These are phyloP conservation scores for Gortyna flavago DNA, from an alignment of 2,888 invertebrate genomes.

Conservation along the genomic window DNA sequence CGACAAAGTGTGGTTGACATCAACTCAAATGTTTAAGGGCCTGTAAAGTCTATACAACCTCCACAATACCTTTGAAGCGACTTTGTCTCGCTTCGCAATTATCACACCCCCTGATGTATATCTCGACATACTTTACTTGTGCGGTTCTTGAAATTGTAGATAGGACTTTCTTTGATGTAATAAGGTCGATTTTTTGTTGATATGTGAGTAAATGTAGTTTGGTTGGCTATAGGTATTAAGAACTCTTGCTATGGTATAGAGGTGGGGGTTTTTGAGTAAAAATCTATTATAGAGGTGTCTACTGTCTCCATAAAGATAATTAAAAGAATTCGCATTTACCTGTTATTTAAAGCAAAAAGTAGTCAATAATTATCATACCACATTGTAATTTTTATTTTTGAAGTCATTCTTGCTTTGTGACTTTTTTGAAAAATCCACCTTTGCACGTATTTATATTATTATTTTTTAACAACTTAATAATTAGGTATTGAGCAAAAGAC, in stretches of 20 bases:
- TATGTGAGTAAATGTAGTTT: constrained; percentile 8
- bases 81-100: constrained; percentile 89
- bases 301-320: constrained; percentile 45
- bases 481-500: not conserved
- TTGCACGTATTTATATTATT: too few relatives aligned
- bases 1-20: constrained; percentile 84
- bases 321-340: constrained; percentile 30
- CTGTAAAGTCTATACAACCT: constrained; percentile 85
- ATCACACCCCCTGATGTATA: constrained; percentile 87
- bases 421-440: not conserved
- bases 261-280: constrained; percentile 51
- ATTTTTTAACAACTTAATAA: not conserved
- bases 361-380: not conserved
- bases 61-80: constrained; percentile 87
- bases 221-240: constrained; percentile 70
- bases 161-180: constrained; percentile 43
- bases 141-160: constrained; percentile 46
- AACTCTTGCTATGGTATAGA: constrained; percentile 71
- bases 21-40: constrained; percentile 86
- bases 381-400: not conserved
- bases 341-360: constrained; percentile 2
- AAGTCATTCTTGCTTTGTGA: not conserved
- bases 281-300: constrained; percentile 46
- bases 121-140: constrained; percentile 72
- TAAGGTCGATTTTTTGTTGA: constrained; percentile 53